A percentile compares a stretch with the other conserved stretches of the same genome.
Conservation (phyloP, 2,113 vertebrate species). For the Neogobius melanostomus region DNA sequence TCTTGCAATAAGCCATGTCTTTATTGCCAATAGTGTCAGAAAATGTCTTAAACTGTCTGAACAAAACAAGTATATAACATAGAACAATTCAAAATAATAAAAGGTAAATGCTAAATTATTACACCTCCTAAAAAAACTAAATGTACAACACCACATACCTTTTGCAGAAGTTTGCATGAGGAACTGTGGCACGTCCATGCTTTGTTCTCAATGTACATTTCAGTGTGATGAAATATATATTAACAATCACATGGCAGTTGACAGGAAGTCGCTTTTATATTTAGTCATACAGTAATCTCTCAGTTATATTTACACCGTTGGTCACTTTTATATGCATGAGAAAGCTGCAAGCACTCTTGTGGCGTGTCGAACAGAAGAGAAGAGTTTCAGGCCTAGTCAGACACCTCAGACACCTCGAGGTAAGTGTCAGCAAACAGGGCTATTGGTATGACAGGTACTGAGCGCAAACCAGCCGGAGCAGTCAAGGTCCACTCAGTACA, state of each 20-base stretch:
- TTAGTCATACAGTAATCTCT: background rate
- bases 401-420: background rate
- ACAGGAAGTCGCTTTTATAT: slow-evolving; percentile 20
- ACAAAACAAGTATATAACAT: background rate
- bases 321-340: background rate
- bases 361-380: background rate
- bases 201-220: background rate
- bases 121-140: background rate
- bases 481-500: slow-evolving; percentile 15
- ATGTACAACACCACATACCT: slow-evolving; percentile 13
- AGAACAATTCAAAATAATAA: too few species aligned
- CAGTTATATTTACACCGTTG: background rate
- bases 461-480: slow-evolving; percentile 28
- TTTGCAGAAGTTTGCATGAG: slow-evolving; percentile 40
- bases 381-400: background rate
- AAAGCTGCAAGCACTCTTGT: background rate
- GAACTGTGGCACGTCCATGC: slow-evolving; percentile 36
- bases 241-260: background rate
- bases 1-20: background rate
- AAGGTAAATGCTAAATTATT: too few species aligned
- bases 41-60: background rate
- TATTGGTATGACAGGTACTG: background rate
- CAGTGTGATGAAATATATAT: background rate
- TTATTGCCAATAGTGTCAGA: background rate
- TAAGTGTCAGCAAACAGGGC: background rate